These are phyloP conservation scores for Leptinotarsa lineolata DNA, from an alignment of 1,140 invertebrate species.

Conservation along the genomic window DNA sequence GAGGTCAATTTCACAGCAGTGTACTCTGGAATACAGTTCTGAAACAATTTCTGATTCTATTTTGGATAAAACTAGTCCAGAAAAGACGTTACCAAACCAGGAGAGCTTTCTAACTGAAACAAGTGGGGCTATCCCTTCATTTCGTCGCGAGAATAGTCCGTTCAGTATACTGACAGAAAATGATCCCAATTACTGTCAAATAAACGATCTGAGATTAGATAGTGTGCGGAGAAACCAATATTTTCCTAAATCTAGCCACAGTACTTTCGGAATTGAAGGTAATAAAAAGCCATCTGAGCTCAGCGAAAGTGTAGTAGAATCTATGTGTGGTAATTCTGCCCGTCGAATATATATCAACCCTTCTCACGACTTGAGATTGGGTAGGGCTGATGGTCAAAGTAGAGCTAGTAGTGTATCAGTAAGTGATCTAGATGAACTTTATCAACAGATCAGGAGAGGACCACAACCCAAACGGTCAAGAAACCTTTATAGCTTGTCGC, in stretches of 20 bases:
- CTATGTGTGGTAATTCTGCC: conserved; percentile 52
- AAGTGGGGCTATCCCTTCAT: neutral
- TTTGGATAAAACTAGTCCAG: conserved; percentile 60
- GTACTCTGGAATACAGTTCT: conserved; percentile 72
- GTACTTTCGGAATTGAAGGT: neutral
- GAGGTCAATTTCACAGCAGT: conserved; percentile 63
- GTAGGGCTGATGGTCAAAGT: conserved; percentile 41
- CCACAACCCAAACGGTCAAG: conserved; percentile 30
- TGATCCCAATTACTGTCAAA: conserved; percentile 34
- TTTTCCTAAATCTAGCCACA: neutral
- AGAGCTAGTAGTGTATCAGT: conserved; percentile 55
- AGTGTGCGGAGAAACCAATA: conserved; percentile 4
- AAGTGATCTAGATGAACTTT: conserved; percentile 63
- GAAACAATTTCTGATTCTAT: conserved; percentile 71
- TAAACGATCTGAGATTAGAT: conserved; percentile 18
- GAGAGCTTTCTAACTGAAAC: conserved; percentile 15
- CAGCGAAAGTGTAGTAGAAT: conserved; percentile 42
- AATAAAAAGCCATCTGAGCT: conserved; percentile 29
- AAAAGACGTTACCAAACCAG: conserved; percentile 55
- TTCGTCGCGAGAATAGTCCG: conserved; percentile 24
- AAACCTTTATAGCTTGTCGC: conserved; percentile 21
- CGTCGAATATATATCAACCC: conserved; percentile 47
- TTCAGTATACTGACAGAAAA: conserved; percentile 26
- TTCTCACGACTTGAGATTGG: conserved; percentile 40
- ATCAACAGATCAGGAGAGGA: conserved; percentile 61